Conservation (phyloP, 2,888 invertebrate genomes). For the Stenolophus ochropezus region DNA sequence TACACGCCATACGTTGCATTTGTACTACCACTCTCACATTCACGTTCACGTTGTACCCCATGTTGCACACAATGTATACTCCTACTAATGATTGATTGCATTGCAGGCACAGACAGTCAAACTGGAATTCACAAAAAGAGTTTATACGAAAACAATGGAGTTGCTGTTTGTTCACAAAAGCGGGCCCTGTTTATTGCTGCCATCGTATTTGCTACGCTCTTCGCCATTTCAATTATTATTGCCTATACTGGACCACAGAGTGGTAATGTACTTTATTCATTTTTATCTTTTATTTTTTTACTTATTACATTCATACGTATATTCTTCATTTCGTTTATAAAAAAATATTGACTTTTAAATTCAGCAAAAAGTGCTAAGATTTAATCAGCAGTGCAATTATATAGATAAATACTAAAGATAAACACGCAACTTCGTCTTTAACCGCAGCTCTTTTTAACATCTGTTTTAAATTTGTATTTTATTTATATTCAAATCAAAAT, state of each 20-base stretch:
- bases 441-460: too few relatives aligned
- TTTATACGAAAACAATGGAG: slow-evolving; percentile 84
- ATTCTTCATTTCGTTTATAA: too few relatives aligned
- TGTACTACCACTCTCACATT: slow-evolving; percentile 8
- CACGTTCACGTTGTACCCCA: slow-evolving; percentile 11
- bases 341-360: too few relatives aligned
- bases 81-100: slow-evolving; percentile 61
- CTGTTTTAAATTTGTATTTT: too few relatives aligned
- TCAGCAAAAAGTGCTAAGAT: too few relatives aligned
- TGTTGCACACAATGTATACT: background rate
- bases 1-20: slow-evolving; percentile 4
- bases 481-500: too few relatives aligned
- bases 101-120: slow-evolving; percentile 78
- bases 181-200: slow-evolving; percentile 88
- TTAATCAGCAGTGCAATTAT: too few relatives aligned
- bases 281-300: too few relatives aligned
- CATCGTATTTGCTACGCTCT: slow-evolving; percentile 85
- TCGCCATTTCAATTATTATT: slow-evolving; percentile 89
- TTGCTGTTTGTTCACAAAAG: slow-evolving; percentile 91
- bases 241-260: slow-evolving; percentile 93
- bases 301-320: too few relatives aligned
- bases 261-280: slow-evolving; percentile 75
- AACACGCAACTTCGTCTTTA: too few relatives aligned
- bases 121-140: slow-evolving; percentile 79
- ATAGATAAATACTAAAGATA: too few relatives aligned